Percentiles rank a stretch among this genome's conserved stretches.
Evolutionary conservation across 2,113 vertebrate species (phyloP).

Genomic region (Coptodon rendalli): DNA sequence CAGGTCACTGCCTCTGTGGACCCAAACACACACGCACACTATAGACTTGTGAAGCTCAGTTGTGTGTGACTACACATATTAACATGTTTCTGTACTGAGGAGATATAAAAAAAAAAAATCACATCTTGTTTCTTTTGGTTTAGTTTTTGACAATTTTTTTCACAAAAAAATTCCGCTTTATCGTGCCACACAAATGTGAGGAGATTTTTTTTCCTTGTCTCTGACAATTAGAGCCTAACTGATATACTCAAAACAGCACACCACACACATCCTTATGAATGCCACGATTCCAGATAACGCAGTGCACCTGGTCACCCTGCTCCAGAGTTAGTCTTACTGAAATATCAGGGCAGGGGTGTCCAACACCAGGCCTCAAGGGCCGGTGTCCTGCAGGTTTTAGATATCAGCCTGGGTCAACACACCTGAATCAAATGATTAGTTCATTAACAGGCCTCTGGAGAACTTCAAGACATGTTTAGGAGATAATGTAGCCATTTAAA

Average conservation of each 20-base stretch:
- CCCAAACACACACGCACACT: neutral
- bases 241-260: neutral
- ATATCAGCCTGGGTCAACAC: too few species aligned
- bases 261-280: neutral
- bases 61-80: neutral
- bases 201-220: neutral
- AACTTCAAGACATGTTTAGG: too few species aligned
- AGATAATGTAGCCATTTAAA: too few species aligned
- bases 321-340: neutral
- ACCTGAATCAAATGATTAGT: too few species aligned
- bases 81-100: neutral
- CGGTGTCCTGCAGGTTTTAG: too few species aligned
- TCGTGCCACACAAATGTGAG: neutral
- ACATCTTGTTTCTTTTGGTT: neutral
- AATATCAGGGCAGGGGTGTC: neutral
- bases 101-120: neutral
- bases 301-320: neutral
- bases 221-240: neutral
- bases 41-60: neutral
- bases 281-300: neutral
- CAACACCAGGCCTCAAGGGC: too few species aligned
- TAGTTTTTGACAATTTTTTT: neutral
- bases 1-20: constrained; percentile 6
- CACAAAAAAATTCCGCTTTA: neutral
- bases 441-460: too few species aligned